phyloP scores from a whole-genome alignment of 2,888 invertebrate species.

The Kryphioiulus occultus region DNA sequence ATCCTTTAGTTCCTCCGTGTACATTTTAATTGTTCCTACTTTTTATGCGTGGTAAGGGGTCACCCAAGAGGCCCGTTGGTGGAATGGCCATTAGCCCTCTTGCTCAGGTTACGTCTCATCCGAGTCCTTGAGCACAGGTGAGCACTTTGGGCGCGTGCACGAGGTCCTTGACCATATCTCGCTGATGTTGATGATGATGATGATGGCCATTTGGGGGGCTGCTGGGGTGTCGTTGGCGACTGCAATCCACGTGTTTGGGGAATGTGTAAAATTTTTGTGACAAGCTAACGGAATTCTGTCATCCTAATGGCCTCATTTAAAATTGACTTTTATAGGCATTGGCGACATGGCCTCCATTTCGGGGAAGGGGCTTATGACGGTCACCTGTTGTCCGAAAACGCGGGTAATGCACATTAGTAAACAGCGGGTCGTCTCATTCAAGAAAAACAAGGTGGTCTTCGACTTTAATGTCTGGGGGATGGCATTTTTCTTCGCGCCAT shows the following conservation, averaged over 20 bases:
- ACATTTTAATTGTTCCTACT: slow-evolving; percentile 10
- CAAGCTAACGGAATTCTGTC: slow-evolving; percentile 47
- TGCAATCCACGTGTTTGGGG: slow-evolving; percentile 37
- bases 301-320: slow-evolving; percentile 46
- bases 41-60: neutral
- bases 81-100: neutral
- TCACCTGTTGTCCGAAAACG: slow-evolving; percentile 24
- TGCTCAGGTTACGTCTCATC: neutral
- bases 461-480: neutral
- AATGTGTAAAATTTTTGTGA: slow-evolving; percentile 41
- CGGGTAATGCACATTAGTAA: slow-evolving; percentile 33
- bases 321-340: slow-evolving; percentile 33
- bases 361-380: slow-evolving; percentile 14
- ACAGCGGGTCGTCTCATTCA: slow-evolving; percentile 39
- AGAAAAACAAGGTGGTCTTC: slow-evolving; percentile 39
- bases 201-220: slow-evolving; percentile 36
- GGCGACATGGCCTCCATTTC: slow-evolving; percentile 41
- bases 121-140: slow-evolving; percentile 36
- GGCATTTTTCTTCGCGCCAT: slow-evolving; percentile 1
- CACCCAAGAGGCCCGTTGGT: slow-evolving; percentile 7
- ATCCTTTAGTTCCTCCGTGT: slow-evolving; percentile 32
- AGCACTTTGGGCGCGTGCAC: slow-evolving; percentile 32
- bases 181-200: slow-evolving; percentile 26
- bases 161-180: slow-evolving; percentile 25
- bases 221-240: neutral